Evolutionary conservation across 2,888 invertebrate species (phyloP), one percentile per base, ranked within the genome.

Genomic region (Pelosia muscerda): DNA sequence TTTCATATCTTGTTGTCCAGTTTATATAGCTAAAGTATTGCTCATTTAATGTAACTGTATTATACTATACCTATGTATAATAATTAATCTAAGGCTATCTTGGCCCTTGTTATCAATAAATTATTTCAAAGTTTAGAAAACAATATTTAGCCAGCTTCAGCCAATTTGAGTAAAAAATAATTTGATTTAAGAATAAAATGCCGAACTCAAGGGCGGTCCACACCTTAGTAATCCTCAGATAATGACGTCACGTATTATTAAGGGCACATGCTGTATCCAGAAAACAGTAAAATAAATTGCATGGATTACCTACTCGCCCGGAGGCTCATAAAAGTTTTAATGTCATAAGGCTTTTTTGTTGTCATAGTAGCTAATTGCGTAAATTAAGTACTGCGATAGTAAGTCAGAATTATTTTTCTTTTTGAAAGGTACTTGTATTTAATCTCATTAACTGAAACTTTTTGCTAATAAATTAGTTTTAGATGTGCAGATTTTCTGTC

Each of bases 221-320:
- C 81, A 71, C 81, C 76, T 79, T 67, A 61, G 82, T 89, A 90
- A 89, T 87, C 89, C 86, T 72, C 63, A 85, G 85, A 86, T 90
- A 91, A 91, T 90, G 86, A 88, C 85, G 84, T 91, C 91, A 91
- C 91, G 91, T 92, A 89, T 86, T 89, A 90, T 88, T 88, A 88
- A 87, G 85, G 85, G 82, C 85, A 82, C 86, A 88, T 82, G 82
- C 85, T 84, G 80, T 87, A 87, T 85, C 86, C 85, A 75, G 75
- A 75, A 81, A 84, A 86, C 87, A 88, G 89, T 90, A 90, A 89
- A 91, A 91, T 85, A 89, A 91, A 92, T 92, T 91, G 90, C 90
- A 81, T 72, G 90, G 91, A 91, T 92, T 91, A 92, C 89, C 81
- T 73, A 71, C 82, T 81, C 84, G 77, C 71, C 75, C 75, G 78